These are phyloP conservation scores for Triops cancriformis DNA, from an alignment of 1,140 invertebrate genomes.

Conservation along the genomic window DNA sequence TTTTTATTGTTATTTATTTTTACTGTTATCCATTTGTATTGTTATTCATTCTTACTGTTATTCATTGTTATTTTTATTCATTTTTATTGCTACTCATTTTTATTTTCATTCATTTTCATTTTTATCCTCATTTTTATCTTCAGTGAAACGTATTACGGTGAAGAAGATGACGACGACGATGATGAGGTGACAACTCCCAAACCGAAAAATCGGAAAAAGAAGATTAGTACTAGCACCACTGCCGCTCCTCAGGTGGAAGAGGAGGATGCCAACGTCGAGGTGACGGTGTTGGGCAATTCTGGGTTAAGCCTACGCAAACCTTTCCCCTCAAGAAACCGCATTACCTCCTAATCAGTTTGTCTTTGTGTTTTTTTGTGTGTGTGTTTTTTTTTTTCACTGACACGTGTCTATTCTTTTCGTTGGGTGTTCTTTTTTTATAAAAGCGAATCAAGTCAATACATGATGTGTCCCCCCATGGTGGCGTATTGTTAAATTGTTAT, in stretches of 20 bases:
- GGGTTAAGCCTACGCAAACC: neutral
- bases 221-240: neutral
- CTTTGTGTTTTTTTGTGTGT: neutral
- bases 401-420: no score
- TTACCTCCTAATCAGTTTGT: neutral
- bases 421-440: neutral
- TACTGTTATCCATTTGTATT: no score
- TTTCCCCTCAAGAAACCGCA: neutral
- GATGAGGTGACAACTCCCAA: neutral
- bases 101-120: no score
- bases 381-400: no score
- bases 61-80: no score
- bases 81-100: no score
- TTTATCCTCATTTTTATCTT: neutral
- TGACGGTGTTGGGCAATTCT: neutral
- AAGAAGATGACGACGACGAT: conserved; percentile 25
- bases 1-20: no score
- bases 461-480: neutral
- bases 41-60: no score
- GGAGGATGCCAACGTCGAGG: neutral
- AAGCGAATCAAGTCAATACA: neutral
- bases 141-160: conserved; percentile 26
- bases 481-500: neutral
- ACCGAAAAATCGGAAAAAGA: neutral
- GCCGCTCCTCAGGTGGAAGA: neutral